Evolutionary conservation across 2,797 vertebrate species (phyloP), one percentile per base, ranked within the genome.

Genomic region (Pipistrellus nathusii): DNA sequence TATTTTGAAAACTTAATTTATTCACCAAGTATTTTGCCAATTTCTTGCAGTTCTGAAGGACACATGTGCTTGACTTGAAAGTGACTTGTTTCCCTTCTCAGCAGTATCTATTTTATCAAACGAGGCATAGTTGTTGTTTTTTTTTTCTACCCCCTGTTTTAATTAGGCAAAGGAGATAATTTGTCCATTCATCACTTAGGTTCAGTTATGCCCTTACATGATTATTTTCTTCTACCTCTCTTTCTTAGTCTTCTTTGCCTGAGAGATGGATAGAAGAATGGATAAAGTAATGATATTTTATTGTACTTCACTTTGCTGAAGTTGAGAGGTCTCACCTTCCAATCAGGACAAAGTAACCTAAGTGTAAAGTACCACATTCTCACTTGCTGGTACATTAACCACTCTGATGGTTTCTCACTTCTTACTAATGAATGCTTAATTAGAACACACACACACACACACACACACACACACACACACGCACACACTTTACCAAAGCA

Each of bases 311-410:
- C 80, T 94, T 95, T 96, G 71, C 83, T 88, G n/a, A 94, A 95
- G 55, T 93, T 90, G 41, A 82, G 64, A 95, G 96, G 94, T 94
- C 96, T 97, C 92, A 97, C 94, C 96, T 97, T 97, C 97, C 80
- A 97, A 97, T 97, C 89, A 98, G 96, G 96, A 93, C 84, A 96
- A 95, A 57, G 69, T 91, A 97, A 96, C 93, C 96, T 91, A 77
- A 94, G 96, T 98, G 97, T 59, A 85, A 90, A 83, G 95, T 77
- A 93, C 81, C 41, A 35, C 35, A 80, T 94, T 96, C 88, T 72
- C 81, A 88, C 91, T 96, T 93, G 78, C 85, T 95, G 96, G 87
- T 96, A 92, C 97, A 95, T 97, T 96, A 96, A 96, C 91, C 95
- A 88, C 75, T 91, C 64, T 93, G 96, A 97, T 95, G 96, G 85